Percentiles rank a stretch among this genome's conserved stretches.
phyloP scores from a whole-genome alignment of 2,113 vertebrate species.

The Ictalurus furcatus region DNA sequence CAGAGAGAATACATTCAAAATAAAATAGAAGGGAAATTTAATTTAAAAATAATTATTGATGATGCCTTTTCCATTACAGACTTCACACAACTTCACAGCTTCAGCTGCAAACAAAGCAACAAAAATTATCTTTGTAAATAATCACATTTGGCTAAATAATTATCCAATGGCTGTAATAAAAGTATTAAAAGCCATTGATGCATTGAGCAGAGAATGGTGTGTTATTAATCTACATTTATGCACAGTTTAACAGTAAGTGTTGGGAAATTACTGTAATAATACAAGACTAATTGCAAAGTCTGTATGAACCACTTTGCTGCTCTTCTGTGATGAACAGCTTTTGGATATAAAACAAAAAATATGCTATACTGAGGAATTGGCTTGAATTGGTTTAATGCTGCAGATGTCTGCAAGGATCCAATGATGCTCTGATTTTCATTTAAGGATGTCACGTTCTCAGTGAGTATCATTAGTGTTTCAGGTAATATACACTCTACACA shows the following conservation, averaged over 20 bases:
- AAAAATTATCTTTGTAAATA: constrained; percentile 32
- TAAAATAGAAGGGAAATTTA: not conserved
- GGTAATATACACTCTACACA: not conserved
- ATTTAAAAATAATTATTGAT: not conserved
- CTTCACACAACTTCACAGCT: not conserved
- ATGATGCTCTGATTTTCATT: constrained; percentile 19
- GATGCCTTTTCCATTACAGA: not conserved
- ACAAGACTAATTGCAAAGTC: constrained; percentile 25
- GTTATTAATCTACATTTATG: constrained; percentile 42
- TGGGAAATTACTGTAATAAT: constrained; percentile 41
- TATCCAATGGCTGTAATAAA: constrained; percentile 43
- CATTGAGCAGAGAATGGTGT: constrained; percentile 24
- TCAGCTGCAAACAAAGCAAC: constrained; percentile 16
- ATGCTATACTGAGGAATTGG: constrained; percentile 1
- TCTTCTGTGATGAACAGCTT: constrained; percentile 26
- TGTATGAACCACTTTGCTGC: constrained; percentile 4
- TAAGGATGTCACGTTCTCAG: constrained; percentile 16
- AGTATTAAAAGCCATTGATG: constrained; percentile 41
- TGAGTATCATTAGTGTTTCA: not conserved
- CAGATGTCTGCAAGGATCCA: constrained; percentile 3
- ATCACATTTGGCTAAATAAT: not conserved
- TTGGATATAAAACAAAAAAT: constrained; percentile 17
- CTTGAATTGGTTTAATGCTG: not conserved
- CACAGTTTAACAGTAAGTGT: constrained; percentile 43
- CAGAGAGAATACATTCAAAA: not conserved